These are phyloP conservation scores for Promerops cafer DNA, from an alignment of 2,113 vertebrate genomes.

Conservation along the genomic window DNA sequence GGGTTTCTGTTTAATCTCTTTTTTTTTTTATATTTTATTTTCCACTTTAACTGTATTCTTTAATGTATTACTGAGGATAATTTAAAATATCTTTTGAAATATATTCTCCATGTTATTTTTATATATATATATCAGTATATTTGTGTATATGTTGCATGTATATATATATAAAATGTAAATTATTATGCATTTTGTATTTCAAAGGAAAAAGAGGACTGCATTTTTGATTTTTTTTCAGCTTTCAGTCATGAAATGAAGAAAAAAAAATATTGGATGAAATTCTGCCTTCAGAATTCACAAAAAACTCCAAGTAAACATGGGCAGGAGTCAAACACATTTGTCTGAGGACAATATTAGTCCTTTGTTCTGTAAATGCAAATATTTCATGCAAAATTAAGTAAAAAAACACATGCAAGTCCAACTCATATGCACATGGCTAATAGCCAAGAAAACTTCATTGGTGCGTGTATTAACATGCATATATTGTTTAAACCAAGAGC, in stretches of 20 bases:
- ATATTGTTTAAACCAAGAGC: constrained; percentile 55
- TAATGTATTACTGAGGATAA: background rate
- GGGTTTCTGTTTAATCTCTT: background rate
- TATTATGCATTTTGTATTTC: constrained; percentile 18
- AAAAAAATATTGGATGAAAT: constrained; percentile 20
- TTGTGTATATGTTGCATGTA: background rate
- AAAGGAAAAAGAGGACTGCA: constrained; percentile 5
- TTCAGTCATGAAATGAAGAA: constrained; percentile 51
- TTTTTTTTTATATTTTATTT: background rate
- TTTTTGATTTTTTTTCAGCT: constrained; percentile 43
- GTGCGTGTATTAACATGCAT: constrained; percentile 75
- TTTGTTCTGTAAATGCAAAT: constrained; percentile 67
- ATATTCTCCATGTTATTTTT: background rate
- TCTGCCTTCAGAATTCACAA: background rate
- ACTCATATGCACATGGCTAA: constrained; percentile 65
- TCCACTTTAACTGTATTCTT: background rate
- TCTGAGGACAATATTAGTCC: background rate
- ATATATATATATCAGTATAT: background rate
- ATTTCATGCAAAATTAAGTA: constrained; percentile 80
- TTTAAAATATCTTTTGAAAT: constrained; percentile 19
- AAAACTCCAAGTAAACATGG: background rate
- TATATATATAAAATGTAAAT: constrained; percentile 25
- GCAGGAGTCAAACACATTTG: constrained; percentile 1
- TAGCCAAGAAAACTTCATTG: constrained; percentile 45
- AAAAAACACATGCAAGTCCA: constrained; percentile 71